Conservation (phyloP, 2,888 invertebrate genomes). For the Drosophila heteroneura region DNA sequence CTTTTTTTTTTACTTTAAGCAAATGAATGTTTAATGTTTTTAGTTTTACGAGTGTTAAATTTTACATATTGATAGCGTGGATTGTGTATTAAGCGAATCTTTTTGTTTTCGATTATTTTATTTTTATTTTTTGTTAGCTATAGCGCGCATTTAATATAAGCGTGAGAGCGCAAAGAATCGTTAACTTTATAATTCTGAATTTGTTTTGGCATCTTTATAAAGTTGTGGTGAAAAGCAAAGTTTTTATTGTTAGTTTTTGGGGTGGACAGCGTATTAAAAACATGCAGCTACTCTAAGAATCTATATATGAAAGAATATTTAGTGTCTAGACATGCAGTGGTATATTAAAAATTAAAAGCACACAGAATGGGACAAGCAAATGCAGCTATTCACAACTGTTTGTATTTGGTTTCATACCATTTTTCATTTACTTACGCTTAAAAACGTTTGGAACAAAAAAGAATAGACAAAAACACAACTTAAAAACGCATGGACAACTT, state of each 20-base stretch:
- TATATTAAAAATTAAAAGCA: conserved; percentile 51
- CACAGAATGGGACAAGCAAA: conserved; percentile 48
- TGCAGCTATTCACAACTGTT: conserved; percentile 45
- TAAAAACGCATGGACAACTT: conserved; percentile 48
- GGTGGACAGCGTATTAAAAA: conserved; percentile 32
- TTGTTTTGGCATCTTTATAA: conserved; percentile 38
- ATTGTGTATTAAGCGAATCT: conserved; percentile 65
- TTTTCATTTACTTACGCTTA: conserved; percentile 71
- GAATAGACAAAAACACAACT: conserved; percentile 15
- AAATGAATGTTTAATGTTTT: conserved; percentile 44
- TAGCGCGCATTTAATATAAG: conserved; percentile 57
- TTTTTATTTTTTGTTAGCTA: conserved; percentile 21
- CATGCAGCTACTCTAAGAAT: conserved; percentile 36
- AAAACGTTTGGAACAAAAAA: conserved; percentile 27
- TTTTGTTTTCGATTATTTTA: conserved; percentile 13
- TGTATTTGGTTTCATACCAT: conserved; percentile 31
- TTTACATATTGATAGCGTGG: conserved; percentile 71
- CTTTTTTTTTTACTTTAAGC: conserved; percentile 20
- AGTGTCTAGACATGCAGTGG: conserved; percentile 37
- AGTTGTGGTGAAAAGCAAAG: conserved; percentile 68
- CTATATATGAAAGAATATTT: conserved; percentile 3
- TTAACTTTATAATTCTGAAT: conserved; percentile 27
- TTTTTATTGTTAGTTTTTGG: conserved; percentile 45
- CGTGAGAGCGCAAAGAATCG: conserved; percentile 66
- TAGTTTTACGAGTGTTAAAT: conserved; percentile 53